Percentiles rank a stretch among this genome's conserved stretches.
Conservation (phyloP, 2,113 vertebrate species). For the Uria aalge region DNA sequence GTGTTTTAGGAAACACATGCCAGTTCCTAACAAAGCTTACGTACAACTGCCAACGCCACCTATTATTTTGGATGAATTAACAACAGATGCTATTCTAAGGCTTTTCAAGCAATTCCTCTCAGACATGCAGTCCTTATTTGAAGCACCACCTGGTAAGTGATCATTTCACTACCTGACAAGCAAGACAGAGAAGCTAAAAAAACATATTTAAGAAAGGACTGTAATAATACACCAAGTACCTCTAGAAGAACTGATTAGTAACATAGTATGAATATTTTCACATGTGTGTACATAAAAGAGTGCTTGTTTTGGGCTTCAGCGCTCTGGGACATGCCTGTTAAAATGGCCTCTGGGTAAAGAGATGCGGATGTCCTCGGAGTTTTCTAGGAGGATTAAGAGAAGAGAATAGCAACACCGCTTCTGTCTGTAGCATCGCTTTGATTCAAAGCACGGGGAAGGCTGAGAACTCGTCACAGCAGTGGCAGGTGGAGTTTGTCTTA, state of each 20-base stretch:
- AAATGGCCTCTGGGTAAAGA: neutral
- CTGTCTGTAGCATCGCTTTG: neutral
- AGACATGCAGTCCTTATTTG: fast-evolving
- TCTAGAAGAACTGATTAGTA: neutral
- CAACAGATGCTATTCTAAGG: fast-evolving
- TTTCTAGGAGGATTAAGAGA: neutral
- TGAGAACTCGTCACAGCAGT: neutral
- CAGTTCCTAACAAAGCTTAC: fast-evolving
- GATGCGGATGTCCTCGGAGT: neutral
- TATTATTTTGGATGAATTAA: neutral
- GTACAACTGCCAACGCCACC: fast-evolving
- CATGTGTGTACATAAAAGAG: neutral
- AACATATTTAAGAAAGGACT: neutral
- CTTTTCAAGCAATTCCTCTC: neutral
- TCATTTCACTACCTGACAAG: neutral
- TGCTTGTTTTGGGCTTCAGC: neutral
- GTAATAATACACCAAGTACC: neutral
- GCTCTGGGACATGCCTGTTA: neutral
- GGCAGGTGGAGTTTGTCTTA: neutral
- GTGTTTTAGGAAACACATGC: fast-evolving
- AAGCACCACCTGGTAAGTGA: neutral
- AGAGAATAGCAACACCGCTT: neutral
- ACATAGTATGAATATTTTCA: neutral
- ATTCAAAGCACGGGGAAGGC: neutral
- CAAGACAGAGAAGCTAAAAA: neutral